Evolutionary conservation across 2,113 vertebrate species (phyloP).

Genomic region (Pan troglodytes): NHGRI_mPanTro3-v2.1_pri NC_072398.2:113056501-113057000

Average conservation of each 20-base stretch:
- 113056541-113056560: fast-evolving
- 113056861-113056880: neutral
- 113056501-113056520: fast-evolving
- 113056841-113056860: neutral
- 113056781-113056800: neutral
- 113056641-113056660: neutral
- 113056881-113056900: neutral
- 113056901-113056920: too few species aligned
- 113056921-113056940: neutral
- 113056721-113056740: neutral
- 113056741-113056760: neutral
- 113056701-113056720: neutral
- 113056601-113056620: neutral
- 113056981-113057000: neutral
- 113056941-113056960: neutral
- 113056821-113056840: fast-evolving
- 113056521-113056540: neutral
- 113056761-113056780: neutral
- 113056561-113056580: neutral
- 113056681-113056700: neutral
- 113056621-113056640: neutral
- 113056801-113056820: fast-evolving
- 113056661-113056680: neutral
- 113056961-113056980: neutral
- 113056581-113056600: neutral